Conservation (phyloP, 2,797 vertebrate species). For the Carapus acus region DNA sequence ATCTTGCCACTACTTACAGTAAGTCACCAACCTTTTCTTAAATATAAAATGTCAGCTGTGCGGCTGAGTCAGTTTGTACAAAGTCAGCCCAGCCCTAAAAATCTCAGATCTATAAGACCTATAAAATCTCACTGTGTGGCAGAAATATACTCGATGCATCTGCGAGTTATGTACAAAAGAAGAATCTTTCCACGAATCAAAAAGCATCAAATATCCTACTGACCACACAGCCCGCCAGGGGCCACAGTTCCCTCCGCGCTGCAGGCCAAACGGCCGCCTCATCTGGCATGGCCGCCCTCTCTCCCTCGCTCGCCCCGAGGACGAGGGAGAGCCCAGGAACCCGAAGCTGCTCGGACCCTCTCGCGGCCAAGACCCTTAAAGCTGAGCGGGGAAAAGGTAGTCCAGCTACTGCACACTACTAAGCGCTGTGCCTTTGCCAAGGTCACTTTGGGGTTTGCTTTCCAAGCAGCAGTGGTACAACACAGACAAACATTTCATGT, state of each 20-base stretch:
- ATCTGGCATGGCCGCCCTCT: conserved; percentile 63
- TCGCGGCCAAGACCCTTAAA: conserved; percentile 49
- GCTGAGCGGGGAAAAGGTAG: conserved; percentile 53
- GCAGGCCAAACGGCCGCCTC: conserved; percentile 72
- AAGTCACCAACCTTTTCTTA: conserved; percentile 54
- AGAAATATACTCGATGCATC: conserved; percentile 64
- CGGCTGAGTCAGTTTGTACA: conserved; percentile 49
- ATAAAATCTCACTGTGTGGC: conserved; percentile 64
- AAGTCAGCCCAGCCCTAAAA: conserved; percentile 47
- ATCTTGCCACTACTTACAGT: conserved; percentile 39
- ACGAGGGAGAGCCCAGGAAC: conserved; percentile 62
- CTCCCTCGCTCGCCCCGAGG: conserved; percentile 65
- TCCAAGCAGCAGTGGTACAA: conserved; percentile 17
- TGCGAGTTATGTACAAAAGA: conserved; percentile 57
- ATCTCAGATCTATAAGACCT: conserved; percentile 79
- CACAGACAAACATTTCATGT: neutral
- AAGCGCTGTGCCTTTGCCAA: conserved; percentile 35
- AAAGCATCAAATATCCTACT: conserved; percentile 58
- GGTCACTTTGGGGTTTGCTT: conserved; percentile 13
- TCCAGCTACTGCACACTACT: conserved; percentile 53
- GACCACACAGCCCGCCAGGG: conserved; percentile 72
- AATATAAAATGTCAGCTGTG: conserved; percentile 62
- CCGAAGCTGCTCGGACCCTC: conserved; percentile 50
- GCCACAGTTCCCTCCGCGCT: conserved; percentile 79
- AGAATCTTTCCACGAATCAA: conserved; percentile 52